phyloP scores from a whole-genome alignment of 2,888 invertebrate species.

The Ectemnius cavifrons region DNA sequence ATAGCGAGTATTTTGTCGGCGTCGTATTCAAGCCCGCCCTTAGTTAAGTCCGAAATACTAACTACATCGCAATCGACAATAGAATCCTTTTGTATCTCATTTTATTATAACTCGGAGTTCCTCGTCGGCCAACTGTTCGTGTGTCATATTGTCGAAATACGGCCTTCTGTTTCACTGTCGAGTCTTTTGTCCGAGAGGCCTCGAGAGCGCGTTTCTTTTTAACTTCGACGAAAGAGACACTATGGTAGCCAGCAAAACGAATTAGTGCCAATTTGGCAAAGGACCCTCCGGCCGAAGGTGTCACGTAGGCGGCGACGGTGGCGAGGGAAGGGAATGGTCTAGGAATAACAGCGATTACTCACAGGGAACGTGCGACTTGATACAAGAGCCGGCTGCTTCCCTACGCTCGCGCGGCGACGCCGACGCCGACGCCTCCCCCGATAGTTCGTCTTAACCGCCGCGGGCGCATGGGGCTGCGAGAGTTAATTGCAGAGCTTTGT shows the following conservation, averaged over 20 bases:
- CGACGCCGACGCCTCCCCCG: conserved; percentile 41
- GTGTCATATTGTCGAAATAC: no score
- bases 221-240: no score
- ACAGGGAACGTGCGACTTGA: conserved; percentile 64
- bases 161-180: no score
- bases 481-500: conserved; percentile 70
- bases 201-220: conserved; percentile 11
- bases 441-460: conserved; percentile 66
- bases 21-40: no score
- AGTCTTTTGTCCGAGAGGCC: no score
- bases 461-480: conserved; percentile 59
- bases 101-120: no score
- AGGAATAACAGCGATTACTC: conserved; percentile 70
- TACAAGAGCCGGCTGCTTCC: conserved; percentile 55
- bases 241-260: conserved; percentile 50
- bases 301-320: conserved; percentile 41
- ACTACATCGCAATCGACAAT: no score
- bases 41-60: no score
- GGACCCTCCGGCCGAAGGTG: conserved; percentile 53
- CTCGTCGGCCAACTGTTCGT: no score
- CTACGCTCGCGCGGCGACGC: conserved; percentile 27
- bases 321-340: conserved; percentile 53
- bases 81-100: no score
- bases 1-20: no score
- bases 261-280: conserved; percentile 62